A percentile compares a stretch with the other conserved stretches of the same genome.
Conservation (phyloP, 2,888 invertebrate genomes). For the Epirrita christyi region DNA sequence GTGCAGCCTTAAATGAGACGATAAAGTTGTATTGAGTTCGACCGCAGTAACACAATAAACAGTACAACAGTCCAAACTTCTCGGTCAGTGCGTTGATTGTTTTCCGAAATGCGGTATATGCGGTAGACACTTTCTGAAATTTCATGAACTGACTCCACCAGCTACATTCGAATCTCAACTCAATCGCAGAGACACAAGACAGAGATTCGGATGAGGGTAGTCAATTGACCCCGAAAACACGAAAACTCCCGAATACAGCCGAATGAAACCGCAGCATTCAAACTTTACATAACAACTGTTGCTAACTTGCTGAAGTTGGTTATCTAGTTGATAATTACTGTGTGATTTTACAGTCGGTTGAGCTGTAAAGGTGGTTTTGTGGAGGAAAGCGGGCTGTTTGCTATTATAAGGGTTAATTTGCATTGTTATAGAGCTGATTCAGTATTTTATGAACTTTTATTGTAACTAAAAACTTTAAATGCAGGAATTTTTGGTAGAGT, state of each 20-base stretch:
- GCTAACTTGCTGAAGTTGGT: conserved; percentile 40
- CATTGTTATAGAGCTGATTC: not conserved
- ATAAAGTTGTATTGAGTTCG: conserved; percentile 29
- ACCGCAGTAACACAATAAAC: conserved; percentile 38
- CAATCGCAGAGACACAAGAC: conserved; percentile 9
- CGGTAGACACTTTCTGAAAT: conserved; percentile 51
- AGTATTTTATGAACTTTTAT: not conserved
- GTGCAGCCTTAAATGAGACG: conserved; percentile 20
- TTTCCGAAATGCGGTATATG: conserved; percentile 64
- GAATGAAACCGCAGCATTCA: conserved; percentile 18
- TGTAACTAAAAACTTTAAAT: too few species aligned
- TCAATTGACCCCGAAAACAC: conserved; percentile 9
- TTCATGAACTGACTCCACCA: conserved; percentile 31
- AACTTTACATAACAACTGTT: conserved; percentile 46
- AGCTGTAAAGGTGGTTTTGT: conserved; percentile 24
- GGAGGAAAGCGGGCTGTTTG: not conserved
- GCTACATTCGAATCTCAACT: not conserved
- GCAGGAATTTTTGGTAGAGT: too few species aligned
- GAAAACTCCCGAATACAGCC: conserved; percentile 17
- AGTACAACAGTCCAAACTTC: conserved; percentile 42
- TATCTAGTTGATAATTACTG: conserved; percentile 37
- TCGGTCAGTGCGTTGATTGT: conserved; percentile 62
- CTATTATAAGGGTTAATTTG: not conserved
- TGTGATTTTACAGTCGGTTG: conserved; percentile 14
- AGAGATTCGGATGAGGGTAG: not conserved